phyloP scores from a whole-genome alignment of 2,888 invertebrate genomes.

The Lithosia quadra region DNA sequence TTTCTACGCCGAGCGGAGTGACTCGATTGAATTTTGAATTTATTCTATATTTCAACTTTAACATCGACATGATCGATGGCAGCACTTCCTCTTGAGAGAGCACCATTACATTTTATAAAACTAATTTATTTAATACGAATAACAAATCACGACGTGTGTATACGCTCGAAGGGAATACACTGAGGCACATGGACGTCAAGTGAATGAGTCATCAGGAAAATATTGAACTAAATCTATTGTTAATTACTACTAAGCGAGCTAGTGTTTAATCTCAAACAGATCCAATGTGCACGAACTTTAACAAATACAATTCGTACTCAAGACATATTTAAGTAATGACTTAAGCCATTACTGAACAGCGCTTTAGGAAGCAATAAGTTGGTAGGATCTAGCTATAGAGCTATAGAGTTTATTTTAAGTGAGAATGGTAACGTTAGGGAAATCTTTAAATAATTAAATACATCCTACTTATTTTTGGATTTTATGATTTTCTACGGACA shows the following conservation, averaged over 20 bases:
- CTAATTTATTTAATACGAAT: conserved; percentile 31
- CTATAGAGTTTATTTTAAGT: neutral
- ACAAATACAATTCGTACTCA: conserved; percentile 59
- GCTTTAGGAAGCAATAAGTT: conserved; percentile 58
- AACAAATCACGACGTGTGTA: conserved; percentile 33
- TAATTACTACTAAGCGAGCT: conserved; percentile 71
- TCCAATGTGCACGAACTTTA: conserved; percentile 55
- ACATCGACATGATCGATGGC: conserved; percentile 61
- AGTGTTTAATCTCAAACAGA: conserved; percentile 68
- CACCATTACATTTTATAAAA: conserved; percentile 65
- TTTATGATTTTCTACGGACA: too few species aligned
- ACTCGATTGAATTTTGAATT: conserved; percentile 65
- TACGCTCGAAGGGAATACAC: conserved; percentile 43
- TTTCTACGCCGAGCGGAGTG: conserved; percentile 55
- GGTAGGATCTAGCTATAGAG: too few species aligned
- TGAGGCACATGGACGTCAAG: conserved; percentile 44
- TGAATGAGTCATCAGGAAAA: conserved; percentile 81
- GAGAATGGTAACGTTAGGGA: neutral
- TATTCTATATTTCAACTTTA: conserved; percentile 70
- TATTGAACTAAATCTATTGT: conserved; percentile 72
- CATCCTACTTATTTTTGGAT: too few species aligned
- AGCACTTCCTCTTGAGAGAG: conserved; percentile 58
- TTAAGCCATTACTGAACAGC: conserved; percentile 55
- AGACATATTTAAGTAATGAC: conserved; percentile 64
- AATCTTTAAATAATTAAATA: too few species aligned